Evolutionary conservation across 92 coral and sea anemone species (phyloP).

Genomic region (Desmophyllum pertusum): DNA sequence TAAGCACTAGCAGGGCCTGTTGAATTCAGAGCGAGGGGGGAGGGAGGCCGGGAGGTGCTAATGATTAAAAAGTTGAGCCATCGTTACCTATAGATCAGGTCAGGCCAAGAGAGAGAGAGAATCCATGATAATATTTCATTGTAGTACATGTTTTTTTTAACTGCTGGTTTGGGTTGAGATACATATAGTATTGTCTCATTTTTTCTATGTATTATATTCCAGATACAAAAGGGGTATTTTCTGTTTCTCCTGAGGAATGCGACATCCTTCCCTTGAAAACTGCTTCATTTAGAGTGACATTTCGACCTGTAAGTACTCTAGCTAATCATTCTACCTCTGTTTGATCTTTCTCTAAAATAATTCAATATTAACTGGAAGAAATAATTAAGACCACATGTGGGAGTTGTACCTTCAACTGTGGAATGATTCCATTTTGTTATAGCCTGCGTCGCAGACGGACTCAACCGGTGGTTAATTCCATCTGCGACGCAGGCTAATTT

Average conservation of each 20-base stretch:
- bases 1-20: too few species aligned
- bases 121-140: not conserved
- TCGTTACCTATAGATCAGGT: not conserved
- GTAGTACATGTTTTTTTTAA: too few species aligned
- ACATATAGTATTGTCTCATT: not conserved
- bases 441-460: too few species aligned
- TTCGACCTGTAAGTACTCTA: slow-evolving; percentile 85
- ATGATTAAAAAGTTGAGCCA: too few species aligned
- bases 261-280: slow-evolving; percentile 87
- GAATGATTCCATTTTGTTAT: not conserved
- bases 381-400: too few species aligned
- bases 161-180: not conserved
- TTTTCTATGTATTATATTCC: not conserved
- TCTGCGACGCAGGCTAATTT: too few species aligned
- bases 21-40: too few species aligned
- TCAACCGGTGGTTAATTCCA: too few species aligned
- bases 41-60: too few species aligned
- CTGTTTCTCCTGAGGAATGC: slow-evolving; percentile 82
- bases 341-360: too few species aligned
- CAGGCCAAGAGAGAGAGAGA: not conserved
- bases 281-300: slow-evolving; percentile 91
- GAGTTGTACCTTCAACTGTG: not conserved
- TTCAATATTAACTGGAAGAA: too few species aligned
- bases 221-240: slow-evolving; percentile 88
- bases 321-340: not conserved